These are phyloP conservation scores for Psittacula derbiana DNA, from an alignment of 2,797 vertebrate species.

Conservation along the genomic window DNA sequence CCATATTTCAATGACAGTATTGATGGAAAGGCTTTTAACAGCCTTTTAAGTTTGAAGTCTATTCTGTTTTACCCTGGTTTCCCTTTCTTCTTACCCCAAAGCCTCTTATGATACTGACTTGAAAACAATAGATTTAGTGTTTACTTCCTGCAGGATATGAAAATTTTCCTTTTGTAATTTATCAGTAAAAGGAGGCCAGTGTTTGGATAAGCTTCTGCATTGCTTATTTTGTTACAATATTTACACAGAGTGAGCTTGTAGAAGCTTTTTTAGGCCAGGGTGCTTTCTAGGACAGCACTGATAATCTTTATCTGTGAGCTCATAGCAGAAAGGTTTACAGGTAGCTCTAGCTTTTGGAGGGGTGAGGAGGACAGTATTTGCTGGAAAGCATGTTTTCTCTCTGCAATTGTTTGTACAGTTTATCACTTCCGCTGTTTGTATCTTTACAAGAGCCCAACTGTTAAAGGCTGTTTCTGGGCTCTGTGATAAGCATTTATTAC, in stretches of 20 bases:
- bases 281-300: constrained; percentile 4
- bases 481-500: background rate
- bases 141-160: constrained; percentile 52
- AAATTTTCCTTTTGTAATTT: constrained; percentile 37
- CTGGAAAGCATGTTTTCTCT: background rate
- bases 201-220: constrained; percentile 31
- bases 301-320: background rate
- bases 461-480: constrained; percentile 32
- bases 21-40: constrained; percentile 36
- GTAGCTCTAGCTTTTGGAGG: background rate
- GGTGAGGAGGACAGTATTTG: background rate
- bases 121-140: constrained; percentile 15
- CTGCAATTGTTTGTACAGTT: background rate
- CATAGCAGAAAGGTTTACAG: background rate
- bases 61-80: background rate
- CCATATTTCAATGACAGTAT: background rate
- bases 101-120: background rate
- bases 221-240: constrained; percentile 12
- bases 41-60: constrained; percentile 2
- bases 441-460: background rate
- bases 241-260: background rate
- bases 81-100: background rate
- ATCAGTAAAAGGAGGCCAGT: constrained; percentile 11
- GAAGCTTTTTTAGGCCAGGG: background rate
- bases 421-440: constrained; percentile 26